Evolutionary conservation across 2,797 vertebrate species (phyloP).

Genomic region (Uromys caudimaculatus): DNA sequence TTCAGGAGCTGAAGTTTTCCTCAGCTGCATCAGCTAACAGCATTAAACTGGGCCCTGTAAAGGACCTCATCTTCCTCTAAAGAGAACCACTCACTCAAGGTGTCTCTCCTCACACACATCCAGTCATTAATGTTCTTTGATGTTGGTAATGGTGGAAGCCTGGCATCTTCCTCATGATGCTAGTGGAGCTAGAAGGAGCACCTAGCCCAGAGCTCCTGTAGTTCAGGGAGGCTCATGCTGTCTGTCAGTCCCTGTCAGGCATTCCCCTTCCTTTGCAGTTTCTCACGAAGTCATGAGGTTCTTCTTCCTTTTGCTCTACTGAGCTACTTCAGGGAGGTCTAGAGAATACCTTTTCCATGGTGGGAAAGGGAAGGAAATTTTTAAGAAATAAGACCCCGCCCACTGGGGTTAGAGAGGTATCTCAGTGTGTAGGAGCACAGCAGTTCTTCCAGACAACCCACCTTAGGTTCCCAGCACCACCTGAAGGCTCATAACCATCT

Average conservation of each 20-base stretch:
- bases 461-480: background rate
- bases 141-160: background rate
- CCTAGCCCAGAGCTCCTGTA: background rate
- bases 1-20: background rate
- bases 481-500: background rate
- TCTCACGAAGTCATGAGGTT: background rate
- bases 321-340: slow-evolving; percentile 10
- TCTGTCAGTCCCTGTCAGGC: background rate
- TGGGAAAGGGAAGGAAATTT: background rate
- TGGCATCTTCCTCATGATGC: background rate
- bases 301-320: background rate
- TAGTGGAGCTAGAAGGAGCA: background rate
- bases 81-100: background rate
- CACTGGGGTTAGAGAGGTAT: background rate
- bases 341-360: slow-evolving; percentile 18
- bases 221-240: background rate
- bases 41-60: background rate
- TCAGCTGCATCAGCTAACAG: background rate
- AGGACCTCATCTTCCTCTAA: background rate
- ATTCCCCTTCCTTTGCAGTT: background rate
- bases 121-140: background rate
- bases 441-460: background rate
- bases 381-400: background rate
- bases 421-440: background rate
- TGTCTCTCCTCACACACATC: background rate